A percentile compares a stretch with the other conserved stretches of the same genome.
Evolutionary conservation across 64 coral and sea anemone species (phyloP).

Genomic region (Dendrophyllia cribrosa): DNA sequence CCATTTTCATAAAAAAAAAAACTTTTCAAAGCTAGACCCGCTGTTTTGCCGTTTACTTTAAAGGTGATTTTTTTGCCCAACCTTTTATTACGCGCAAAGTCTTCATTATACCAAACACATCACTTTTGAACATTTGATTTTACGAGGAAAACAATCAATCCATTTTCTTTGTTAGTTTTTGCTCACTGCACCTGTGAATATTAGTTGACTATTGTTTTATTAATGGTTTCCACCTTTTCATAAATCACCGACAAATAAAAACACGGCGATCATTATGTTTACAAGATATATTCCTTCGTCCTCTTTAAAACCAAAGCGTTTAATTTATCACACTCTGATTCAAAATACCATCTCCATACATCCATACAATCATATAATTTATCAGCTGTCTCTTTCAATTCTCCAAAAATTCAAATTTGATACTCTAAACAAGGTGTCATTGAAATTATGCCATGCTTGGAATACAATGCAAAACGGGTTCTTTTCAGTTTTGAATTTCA

Average conservation of each 20-base stretch:
- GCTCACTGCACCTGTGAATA: not conserved
- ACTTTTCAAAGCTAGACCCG: conserved; percentile 7
- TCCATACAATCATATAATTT: no score
- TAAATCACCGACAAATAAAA: no score
- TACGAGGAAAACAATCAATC: not conserved
- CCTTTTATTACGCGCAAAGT: not conserved
- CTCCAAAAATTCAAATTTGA: no score
- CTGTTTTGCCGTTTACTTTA: conserved; percentile 2
- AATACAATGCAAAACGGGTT: conserved; percentile 7
- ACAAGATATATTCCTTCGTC: not conserved
- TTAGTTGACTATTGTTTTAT: not conserved
- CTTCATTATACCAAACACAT: not conserved
- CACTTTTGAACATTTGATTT: not conserved
- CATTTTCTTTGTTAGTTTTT: not conserved
- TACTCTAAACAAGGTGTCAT: no score
- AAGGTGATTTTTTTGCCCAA: not conserved
- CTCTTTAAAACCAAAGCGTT: not conserved
- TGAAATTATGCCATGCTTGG: not conserved
- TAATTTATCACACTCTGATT: not conserved
- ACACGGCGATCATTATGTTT: not conserved
- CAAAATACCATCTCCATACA: no score
- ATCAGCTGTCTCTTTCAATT: no score
- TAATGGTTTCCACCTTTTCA: not conserved
- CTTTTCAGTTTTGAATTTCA: not conserved
- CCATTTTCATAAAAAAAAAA: not conserved